Evolutionary conservation across 2,888 invertebrate species (phyloP), one percentile per base, ranked within the genome.

Genomic region (Meiosimyza platycephala): DNA sequence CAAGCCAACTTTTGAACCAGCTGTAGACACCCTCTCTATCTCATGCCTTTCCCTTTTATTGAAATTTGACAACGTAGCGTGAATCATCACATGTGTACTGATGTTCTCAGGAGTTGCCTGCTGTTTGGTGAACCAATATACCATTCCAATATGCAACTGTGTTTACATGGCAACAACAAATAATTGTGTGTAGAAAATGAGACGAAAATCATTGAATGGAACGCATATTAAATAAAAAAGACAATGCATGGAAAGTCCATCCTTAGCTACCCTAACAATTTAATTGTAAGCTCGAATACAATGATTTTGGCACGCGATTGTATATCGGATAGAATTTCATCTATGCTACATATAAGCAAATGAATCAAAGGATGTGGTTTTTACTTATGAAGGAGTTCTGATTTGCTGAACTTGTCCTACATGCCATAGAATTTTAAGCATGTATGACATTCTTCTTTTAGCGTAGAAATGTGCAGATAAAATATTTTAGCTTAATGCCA

Each of bases 41-140:
- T 22, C n/a, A 28, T 40, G 33, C 0, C n/a, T 62, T n/a, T 11
- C 40, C 40, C 40, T 40, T 54, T 1, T 18, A 48, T 28, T 48
- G 70, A 70, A 70, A 70, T 62, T 62, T 70, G 70, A 52, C 70
- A 70, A 70, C 70, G 18, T 47, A 51, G 70, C 54, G 62, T 60
- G 70, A 70, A 54, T 70, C 62, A 50, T 16, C 67, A 16, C 55
- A 22, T 66, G n/a, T 16, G 16, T 40, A 48, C 28, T 7, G 33
- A 40, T 40, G 9, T 66, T 47, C 54, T 33, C 54, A 40, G 12
- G 52, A 54, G 66, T 18, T 54, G 33, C 9, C 65, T 52, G 52
- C 13, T n/a, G 16, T 11, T 33, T 7, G 13, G 7, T 33, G 22
- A 60, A 13, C 51, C 50, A 13, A 22, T 15, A 13, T 22, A 15